Conservation (phyloP, 2,888 invertebrate species). For the Chalcis sispes region DNA sequence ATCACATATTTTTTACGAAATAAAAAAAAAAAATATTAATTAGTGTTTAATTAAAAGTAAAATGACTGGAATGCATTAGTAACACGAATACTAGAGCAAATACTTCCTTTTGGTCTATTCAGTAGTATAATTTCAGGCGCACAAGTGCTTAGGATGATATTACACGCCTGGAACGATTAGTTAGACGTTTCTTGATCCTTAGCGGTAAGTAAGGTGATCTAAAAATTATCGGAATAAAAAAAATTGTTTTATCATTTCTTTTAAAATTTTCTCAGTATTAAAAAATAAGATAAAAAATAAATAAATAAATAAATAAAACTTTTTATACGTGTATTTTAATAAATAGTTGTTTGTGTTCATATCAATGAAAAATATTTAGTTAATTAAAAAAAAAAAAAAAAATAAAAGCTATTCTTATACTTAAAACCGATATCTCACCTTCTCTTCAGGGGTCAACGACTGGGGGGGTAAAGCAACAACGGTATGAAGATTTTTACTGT, state of each 20-base stretch:
- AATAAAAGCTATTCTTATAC: background rate
- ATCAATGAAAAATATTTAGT: too few species aligned
- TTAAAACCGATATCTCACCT: background rate
- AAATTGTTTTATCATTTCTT: too few species aligned
- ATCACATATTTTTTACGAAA: conserved; percentile 32
- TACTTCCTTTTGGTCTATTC: conserved; percentile 19
- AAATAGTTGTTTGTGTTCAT: too few species aligned
- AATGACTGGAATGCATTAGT: conserved; percentile 49
- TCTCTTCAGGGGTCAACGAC: background rate
- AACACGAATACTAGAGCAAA: conserved; percentile 24
- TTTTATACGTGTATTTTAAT: too few species aligned
- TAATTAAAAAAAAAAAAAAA: conserved; percentile 15
- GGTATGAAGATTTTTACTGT: too few species aligned
- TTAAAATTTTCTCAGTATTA: too few species aligned
- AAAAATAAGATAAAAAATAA: too few species aligned
- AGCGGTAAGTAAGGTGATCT: conserved; percentile 46
- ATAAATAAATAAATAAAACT: too few species aligned
- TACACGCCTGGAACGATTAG: conserved; percentile 30
- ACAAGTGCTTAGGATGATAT: conserved; percentile 38
- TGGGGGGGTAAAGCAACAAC: background rate
- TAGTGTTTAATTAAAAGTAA: conserved; percentile 20
- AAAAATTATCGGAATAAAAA: conserved; percentile 26
- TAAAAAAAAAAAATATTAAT: conserved; percentile 29
- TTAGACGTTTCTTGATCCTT: conserved; percentile 38
- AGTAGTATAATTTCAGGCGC: conserved; percentile 29